Base-by-base conservation (phyloP, 2,113 vertebrate genomes). In the Himantopus leucocephalus region DNA sequence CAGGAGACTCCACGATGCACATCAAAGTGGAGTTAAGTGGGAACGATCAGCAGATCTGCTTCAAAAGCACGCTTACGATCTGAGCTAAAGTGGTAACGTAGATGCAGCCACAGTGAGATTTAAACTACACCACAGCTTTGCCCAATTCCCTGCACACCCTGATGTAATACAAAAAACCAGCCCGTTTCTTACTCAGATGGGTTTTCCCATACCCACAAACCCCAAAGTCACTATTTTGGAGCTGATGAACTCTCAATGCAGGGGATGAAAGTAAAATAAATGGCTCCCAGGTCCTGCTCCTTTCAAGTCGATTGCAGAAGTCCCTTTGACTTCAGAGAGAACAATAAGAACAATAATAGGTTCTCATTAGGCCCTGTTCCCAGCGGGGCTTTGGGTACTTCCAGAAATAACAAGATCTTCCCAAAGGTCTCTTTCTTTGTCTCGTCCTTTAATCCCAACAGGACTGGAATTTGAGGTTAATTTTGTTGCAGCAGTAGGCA, bases 321-420 rank as follows among this genome's bases (percentile, higher is more conserved):
- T 66, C 81, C 67, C 85, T 94, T 91, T 96, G 87, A 97, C 95
- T 96, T 96, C 91, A 93, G 86, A 70, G 91, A 91, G 77, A 94
- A 95, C 96, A 97, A 94, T 94, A 90, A 52, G 81, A 91, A 95
- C 96, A 93, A 96, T 96, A 96, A 95, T 80, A 74, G 91, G 74
- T 91, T 94, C 93, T 95, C 95, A 97, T 97, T 96, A 97, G 96
- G 95, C 94, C 93, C 70, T 1, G 10, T 95, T 91, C 91, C 91
- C 96, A 96, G 97, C 96, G 17, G 96, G 95, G 93, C 84, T 93
- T 95, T 95, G 91, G 91, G 92, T 92, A 95, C 91, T 97, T 97
- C 89, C 95, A 97, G 96, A 96, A 97, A 96, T 95, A 92, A 97
- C 95, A 95, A 96, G 94, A 96, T 97, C 95, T 95, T 94, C 92